Base-by-base conservation (phyloP, 2,113 vertebrate species). In the Bambusicola thoracicus region DNA sequence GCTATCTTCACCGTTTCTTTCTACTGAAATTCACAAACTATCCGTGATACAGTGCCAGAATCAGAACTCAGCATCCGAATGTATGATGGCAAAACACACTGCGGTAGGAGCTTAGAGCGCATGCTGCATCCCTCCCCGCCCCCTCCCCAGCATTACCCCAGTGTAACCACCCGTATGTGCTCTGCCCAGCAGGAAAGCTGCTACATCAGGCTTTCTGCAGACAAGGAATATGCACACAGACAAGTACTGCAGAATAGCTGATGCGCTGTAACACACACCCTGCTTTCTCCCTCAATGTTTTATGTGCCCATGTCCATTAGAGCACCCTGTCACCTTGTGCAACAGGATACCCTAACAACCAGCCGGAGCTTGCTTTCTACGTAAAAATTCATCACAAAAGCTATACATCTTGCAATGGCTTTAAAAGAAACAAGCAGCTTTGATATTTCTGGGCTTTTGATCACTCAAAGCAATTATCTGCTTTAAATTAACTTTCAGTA, bases 251-350 rank as follows among this genome's bases (percentile, higher is more conserved):
- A 4, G 51, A 11, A 62, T 12, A 43, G 77, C 81, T 81, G 56
- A 8, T 6, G 89, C 40, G 4, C 72, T 73, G 94, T 79, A 89
- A 94, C 81, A 81, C 91, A 78, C 58, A 78, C 92, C 81, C 40
- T 48, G 81, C 67, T 41, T 69, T n/a, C 80, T 62, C 79, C 34
- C 85, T 81, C 80, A 66, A 46, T 76, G 78, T 81, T 95, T 95
- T 49, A 82, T 89, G 89, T 40, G 63, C n/a, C 58, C 58, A 12
- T 9, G 91, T 12, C 89, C 92, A 73, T 32, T 51, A 46, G 0
- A 82, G 81, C 30, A 69, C 70, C 74, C 83, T 73, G 93, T 8
- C 56, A 76, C 48, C 72, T 30, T 10, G 17, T 69, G 79, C 85
- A 87, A 87, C 17, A 27, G 76, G 85, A 91, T 41, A 85, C 36